Evolutionary conservation across 2,797 vertebrate genomes (phyloP).

Genomic region (Salmo trutta): DNA sequence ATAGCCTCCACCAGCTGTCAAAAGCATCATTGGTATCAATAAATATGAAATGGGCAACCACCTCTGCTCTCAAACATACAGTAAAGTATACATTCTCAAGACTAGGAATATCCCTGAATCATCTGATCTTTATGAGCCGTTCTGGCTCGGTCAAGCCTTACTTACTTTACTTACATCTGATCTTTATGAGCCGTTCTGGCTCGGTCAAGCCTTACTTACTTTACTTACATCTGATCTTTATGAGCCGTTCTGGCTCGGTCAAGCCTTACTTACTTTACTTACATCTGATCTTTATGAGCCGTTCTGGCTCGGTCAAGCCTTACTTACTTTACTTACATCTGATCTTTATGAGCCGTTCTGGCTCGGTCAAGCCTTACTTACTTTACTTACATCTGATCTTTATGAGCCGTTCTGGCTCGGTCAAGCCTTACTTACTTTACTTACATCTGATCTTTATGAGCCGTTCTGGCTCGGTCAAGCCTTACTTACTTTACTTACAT

Average conservation of each 20-base stretch:
- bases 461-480: too few species aligned
- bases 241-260: too few species aligned
- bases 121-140: neutral
- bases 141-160: too few species aligned
- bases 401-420: too few species aligned
- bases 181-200: neutral
- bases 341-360: neutral
- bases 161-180: neutral
- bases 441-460: neutral
- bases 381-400: neutral
- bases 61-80: neutral
- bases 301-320: too few species aligned
- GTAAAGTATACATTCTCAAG: neutral
- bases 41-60: neutral
- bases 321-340: neutral
- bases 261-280: too few species aligned
- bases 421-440: too few species aligned
- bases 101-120: neutral
- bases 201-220: too few species aligned
- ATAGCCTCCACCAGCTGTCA: neutral
- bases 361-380: too few species aligned
- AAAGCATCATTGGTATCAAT: neutral
- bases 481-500: neutral
- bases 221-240: neutral
- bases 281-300: neutral